Base-by-base conservation (phyloP, 2,113 vertebrate genomes). In the Grallaria varia region DNA sequence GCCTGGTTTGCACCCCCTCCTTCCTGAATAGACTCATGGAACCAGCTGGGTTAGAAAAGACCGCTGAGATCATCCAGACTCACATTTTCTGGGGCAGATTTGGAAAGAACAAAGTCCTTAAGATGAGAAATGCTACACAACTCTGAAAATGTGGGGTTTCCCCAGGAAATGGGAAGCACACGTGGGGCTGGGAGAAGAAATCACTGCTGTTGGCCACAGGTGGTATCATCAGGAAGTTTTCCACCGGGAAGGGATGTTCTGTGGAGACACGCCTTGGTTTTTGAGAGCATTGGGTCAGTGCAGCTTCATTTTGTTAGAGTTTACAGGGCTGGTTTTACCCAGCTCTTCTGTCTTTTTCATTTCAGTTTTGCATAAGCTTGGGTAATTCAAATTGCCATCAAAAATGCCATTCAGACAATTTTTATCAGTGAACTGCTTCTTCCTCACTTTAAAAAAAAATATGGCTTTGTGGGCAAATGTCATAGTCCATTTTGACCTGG, bases 21-120 rank as follows among this genome's bases (percentile, higher is more conserved):
- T 89, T 53, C 45, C 77, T 49, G 25, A 72, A 37, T 3, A 0
- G 1, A 21, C 10, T 74, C 10, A 0, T 31, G n/a, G n/a, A n/a
- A n/a, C n/a, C n/a, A n/a, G n/a, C n/a, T n/a, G n/a, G n/a, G n/a
- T n/a, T n/a, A n/a, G n/a, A n/a, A n/a, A n/a, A n/a, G n/a, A n/a
- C n/a, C n/a, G n/a, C n/a, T n/a, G n/a, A n/a, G n/a, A n/a, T n/a
- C n/a, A n/a, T n/a, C n/a, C n/a, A 0, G 1, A 21, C 10, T 74
- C 10, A 0, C 28, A 8, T 39, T 88, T 90, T 71, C 55, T 55
- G 40, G 4, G 50, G 42, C 8, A 67, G 50, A 37, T 39, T 42
- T 35, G 39, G 56, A 84, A 75, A 82, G 47, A 84, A 55, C 19
- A 50, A 74, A 84, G 72, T 47, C 31, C n/a, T 53, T 25, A 21